These are phyloP conservation scores for Campoplex capitator DNA, from an alignment of 2,888 invertebrate species.

Conservation along the genomic window DNA sequence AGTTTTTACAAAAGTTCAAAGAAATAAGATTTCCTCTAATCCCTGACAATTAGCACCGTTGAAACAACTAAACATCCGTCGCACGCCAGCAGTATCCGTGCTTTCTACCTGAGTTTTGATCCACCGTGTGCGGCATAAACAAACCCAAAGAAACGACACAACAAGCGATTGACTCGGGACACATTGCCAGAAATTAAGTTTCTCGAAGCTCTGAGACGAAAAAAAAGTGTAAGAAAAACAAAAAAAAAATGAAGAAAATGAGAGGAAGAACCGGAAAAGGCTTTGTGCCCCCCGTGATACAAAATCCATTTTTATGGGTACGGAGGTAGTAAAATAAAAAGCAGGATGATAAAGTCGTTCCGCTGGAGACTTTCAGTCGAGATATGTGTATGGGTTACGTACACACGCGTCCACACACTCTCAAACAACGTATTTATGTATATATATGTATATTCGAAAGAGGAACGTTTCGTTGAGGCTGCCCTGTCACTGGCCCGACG, in stretches of 20 bases:
- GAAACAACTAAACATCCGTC: not conserved
- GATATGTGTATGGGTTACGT: constrained; percentile 1
- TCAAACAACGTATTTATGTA: not conserved
- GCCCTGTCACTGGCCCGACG: constrained; percentile 83
- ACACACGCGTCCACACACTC: not conserved
- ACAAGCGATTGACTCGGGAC: not conserved
- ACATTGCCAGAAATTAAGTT: not conserved
- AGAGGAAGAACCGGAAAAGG: constrained; percentile 68
- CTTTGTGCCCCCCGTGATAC: constrained; percentile 70
- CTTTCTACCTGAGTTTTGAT: not conserved
- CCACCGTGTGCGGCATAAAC: no score
- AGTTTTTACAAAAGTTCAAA: no score
- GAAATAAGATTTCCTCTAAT: no score
- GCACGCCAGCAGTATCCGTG: not conserved
- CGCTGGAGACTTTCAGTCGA: constrained; percentile 71
- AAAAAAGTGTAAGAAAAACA: constrained; percentile 33
- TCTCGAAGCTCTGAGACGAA: constrained; percentile 9
- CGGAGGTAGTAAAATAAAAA: constrained; percentile 82
- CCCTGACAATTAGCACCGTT: no score
- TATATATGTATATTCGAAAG: constrained; percentile 29
- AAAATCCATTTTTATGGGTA: constrained; percentile 79
- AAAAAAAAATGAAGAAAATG: constrained; percentile 52
- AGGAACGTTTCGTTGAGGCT: constrained; percentile 80
- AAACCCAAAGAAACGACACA: not conserved
- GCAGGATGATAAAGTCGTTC: constrained; percentile 82